Conservation (phyloP, 1,140 invertebrate genomes). For the Lerema accius region DNA sequence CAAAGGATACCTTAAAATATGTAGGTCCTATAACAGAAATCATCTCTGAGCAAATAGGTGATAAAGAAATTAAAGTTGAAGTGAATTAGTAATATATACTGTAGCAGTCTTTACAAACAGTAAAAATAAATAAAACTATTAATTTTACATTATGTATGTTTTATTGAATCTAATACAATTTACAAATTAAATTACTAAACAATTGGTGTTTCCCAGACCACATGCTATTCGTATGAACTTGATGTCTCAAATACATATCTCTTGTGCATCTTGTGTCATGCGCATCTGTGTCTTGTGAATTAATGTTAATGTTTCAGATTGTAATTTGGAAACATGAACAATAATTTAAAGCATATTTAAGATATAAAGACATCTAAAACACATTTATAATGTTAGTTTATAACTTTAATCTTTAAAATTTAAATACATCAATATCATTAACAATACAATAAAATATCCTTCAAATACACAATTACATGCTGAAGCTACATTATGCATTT, state of each 20-base stretch:
- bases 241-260: slow-evolving; percentile 16
- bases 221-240: slow-evolving; percentile 2
- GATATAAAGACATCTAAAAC: slow-evolving; percentile 25
- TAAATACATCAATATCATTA: slow-evolving; percentile 29
- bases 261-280: no score
- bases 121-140: slow-evolving; percentile 12
- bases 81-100: slow-evolving; percentile 23
- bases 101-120: neutral
- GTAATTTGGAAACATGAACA: slow-evolving; percentile 3
- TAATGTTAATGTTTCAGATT: neutral
- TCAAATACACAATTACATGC: slow-evolving; percentile 8
- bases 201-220: slow-evolving; percentile 10
- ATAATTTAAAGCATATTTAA: slow-evolving; percentile 6
- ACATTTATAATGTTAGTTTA: slow-evolving; percentile 17
- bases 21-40: slow-evolving; percentile 61
- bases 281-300: no score
- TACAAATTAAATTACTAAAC: slow-evolving; percentile 24
- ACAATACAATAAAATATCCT: slow-evolving; percentile 13
- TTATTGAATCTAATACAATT: slow-evolving; percentile 36
- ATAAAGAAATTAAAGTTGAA: slow-evolving; percentile 36
- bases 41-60: slow-evolving; percentile 57
- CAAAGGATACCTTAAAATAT: slow-evolving; percentile 50
- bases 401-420: slow-evolving; percentile 19
- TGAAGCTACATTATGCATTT: slow-evolving; percentile 19
- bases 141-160: slow-evolving; percentile 25